Base-by-base conservation (phyloP, 2,888 invertebrate species). In the Phalangium opilio region DNA sequence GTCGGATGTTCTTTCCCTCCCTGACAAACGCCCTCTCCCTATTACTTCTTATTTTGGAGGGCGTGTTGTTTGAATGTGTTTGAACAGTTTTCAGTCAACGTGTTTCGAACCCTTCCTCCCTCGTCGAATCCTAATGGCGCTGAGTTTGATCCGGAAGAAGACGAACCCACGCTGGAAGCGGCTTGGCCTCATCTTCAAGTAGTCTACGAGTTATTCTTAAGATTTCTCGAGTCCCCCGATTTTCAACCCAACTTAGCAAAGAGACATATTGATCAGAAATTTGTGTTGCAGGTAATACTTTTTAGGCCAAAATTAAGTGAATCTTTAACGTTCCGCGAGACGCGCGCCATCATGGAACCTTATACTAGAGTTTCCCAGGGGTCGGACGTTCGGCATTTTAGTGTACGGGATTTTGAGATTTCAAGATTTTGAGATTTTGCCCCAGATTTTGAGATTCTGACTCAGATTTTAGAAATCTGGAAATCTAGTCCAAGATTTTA, bases 111-210 rank as follows among this genome's bases (percentile, higher is more conserved):
- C 58, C 69, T 89, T 66, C 86, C 87, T 59, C 86, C 87, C 73
- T 83, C 70, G 73, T 83, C 71, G 74, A 86, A 75, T 66, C 87
- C 84, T 12, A 79, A 79, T 62, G 83, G 82, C 10, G 82, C 82
- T 1, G 87, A 89, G 66, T 87, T 84, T 67, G 89, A 89, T 68
- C 87, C 87, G 1, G 87, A 89, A 65, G 91, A 93, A 66, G 91
- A 93, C 70, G 91, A 93, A 68, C 91, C 91, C 27, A 89, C 86
- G 43, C 69, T 91, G 61, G 91, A 93, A 71, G 90, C 89, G 3
- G 84, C 87, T 40, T 90, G 90, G 90, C 89, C 90, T 15, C 90
- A 90, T 66, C 73, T 89, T 57, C 89, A 87, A 71, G 67, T 69
- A 64, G 72, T 75, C 40, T 78, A 78, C 63, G 77, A 78, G 58